Percentiles rank a stretch among this genome's conserved stretches.
Evolutionary conservation across 2,888 invertebrate genomes (phyloP).

Genomic region (Zele albiditarsus): DNA sequence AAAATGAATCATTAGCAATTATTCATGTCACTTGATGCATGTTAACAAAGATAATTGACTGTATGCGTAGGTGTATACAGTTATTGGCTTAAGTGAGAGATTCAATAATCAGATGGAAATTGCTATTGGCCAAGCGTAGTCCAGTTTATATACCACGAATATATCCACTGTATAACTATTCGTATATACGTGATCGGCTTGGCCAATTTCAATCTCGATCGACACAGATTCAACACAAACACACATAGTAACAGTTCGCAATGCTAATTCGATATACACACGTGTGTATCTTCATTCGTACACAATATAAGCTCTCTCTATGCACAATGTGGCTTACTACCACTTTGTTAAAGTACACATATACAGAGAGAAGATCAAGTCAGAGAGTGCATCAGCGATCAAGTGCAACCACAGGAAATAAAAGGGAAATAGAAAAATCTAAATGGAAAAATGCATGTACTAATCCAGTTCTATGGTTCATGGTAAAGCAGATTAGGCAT

Average conservation of each 20-base stretch:
- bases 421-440: too few relatives aligned
- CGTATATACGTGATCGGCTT: constrained; percentile 58
- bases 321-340: neutral
- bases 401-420: too few relatives aligned
- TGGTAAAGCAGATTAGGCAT: too few relatives aligned
- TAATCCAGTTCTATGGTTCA: too few relatives aligned
- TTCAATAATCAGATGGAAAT: constrained; percentile 47
- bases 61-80: neutral
- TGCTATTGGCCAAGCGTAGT: constrained; percentile 59
- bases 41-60: constrained; percentile 1
- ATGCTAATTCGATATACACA: constrained; percentile 49
- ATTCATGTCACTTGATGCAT: neutral
- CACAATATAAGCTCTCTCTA: constrained; percentile 6
- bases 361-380: too few relatives aligned
- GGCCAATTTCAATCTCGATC: constrained; percentile 54
- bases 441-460: too few relatives aligned
- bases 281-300: constrained; percentile 8
- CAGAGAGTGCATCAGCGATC: too few relatives aligned
- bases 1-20: too few relatives aligned
- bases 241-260: constrained; percentile 24
- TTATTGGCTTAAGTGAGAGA: constrained; percentile 7
- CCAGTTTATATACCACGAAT: constrained; percentile 58
- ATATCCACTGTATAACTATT: constrained; percentile 50
- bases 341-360: neutral
- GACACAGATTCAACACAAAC: constrained; percentile 28